phyloP scores from a whole-genome alignment of 2,888 invertebrate species.

The Baccha elongata region DNA sequence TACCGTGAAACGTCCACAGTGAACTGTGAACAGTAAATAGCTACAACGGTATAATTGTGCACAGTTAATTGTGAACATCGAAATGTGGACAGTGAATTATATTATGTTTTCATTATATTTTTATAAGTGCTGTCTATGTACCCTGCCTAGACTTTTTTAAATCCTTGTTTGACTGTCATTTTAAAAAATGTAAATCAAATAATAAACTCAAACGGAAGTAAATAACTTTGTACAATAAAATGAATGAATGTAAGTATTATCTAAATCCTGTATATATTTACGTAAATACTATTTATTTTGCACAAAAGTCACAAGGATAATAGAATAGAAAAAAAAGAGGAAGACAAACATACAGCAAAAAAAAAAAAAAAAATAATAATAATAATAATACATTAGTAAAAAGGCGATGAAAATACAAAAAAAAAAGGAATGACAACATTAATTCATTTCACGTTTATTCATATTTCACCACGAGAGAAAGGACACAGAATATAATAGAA shows the following conservation, averaged over 20 bases:
- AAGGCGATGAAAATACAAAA: slow-evolving; percentile 22
- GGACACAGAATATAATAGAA: not conserved
- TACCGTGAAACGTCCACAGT: no score
- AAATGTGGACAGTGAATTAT: no score
- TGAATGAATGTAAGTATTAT: not conserved
- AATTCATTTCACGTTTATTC: slow-evolving; percentile 54
- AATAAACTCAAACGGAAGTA: slow-evolving; percentile 17
- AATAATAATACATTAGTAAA: slow-evolving; percentile 44
- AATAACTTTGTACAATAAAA: slow-evolving; percentile 18
- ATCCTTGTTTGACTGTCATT: no score
- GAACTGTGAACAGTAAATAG: no score
- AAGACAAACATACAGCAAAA: not conserved
- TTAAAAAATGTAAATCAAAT: not conserved
- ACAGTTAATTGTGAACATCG: no score
- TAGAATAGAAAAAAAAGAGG: not conserved
- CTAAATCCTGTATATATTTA: not conserved
- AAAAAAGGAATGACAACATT: slow-evolving; percentile 39
- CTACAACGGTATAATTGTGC: no score
- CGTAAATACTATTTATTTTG: slow-evolving; percentile 16
- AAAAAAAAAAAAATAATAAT: not conserved
- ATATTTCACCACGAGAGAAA: not conserved
- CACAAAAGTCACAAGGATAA: slow-evolving; percentile 3
- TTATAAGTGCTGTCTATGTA: no score
- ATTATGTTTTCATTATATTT: no score
- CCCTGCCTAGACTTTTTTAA: no score